Base-by-base conservation (phyloP, 2,888 invertebrate genomes). In the Dusona sp. region DNA sequence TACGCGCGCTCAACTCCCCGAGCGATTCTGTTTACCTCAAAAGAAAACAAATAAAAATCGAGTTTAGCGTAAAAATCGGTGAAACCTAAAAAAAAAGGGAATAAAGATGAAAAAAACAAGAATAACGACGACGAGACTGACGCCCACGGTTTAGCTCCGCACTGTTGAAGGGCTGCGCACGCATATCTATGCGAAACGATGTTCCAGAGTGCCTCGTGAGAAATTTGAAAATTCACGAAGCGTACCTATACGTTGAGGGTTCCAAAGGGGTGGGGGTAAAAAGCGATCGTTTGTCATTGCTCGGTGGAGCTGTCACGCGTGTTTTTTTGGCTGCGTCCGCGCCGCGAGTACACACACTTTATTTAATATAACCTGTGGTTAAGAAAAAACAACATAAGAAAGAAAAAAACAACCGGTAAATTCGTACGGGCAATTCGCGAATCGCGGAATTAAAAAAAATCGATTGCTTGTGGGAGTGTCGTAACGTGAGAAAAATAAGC, bases 221-320 rank as follows among this genome's bases (percentile, higher is more conserved):
- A 77, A 88, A 87, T 89, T 89, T 89, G 86, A 89, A 89, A 89
- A 88, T 86, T 86, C 77, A 51, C 54, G 57, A 54, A 79, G 42
- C 86, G 65, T 68, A 61, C 22, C 42, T 79, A 70, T 54, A 79
- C 54, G 36, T 54, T 61, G 73, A 61, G 45, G 11, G 19, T 33
- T 61, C 7, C 13, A 7, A 19, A 45, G 54, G 54, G 61, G 79
- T 29, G 67, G 74, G 81, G 67, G 38, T 68, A 57, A 22, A 38
- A n/a, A 42, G 48, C 67, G 75, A 75, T 82, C 79, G 78, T 65
- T 84, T 85, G 83, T 85, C 85, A 86, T 81, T 83, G 79, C 79
- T 86, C 80, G 85, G 79, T 70, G 70, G 82, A 78, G 64, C 85
- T 89, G 88, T 89, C 87, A 87, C 87, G 80, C 84, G 83, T 86